phyloP scores from a whole-genome alignment of 1,140 invertebrate genomes.

The Limonius californicus region DNA sequence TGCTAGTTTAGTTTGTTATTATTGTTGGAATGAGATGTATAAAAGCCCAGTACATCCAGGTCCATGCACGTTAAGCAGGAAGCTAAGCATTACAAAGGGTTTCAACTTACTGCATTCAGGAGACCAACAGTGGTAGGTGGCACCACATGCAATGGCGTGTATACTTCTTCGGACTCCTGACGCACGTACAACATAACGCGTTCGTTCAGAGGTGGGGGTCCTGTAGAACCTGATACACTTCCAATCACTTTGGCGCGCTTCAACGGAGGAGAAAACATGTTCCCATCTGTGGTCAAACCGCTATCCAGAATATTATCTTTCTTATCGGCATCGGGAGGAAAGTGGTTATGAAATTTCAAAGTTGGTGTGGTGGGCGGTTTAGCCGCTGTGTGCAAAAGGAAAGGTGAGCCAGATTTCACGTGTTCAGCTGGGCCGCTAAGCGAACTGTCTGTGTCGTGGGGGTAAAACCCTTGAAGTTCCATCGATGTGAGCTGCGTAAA shows the following conservation, averaged over 20 bases:
- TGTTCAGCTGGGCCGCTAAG: slow-evolving; percentile 49
- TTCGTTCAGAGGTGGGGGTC: slow-evolving; percentile 68
- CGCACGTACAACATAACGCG: slow-evolving; percentile 95
- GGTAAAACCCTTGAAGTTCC: slow-evolving; percentile 80
- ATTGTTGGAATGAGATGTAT: slow-evolving; percentile 30
- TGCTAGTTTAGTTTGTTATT: slow-evolving; percentile 37
- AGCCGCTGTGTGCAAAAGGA: slow-evolving; percentile 66
- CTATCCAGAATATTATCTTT: slow-evolving; percentile 55
- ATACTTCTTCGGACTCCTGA: slow-evolving; percentile 92
- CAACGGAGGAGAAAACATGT: slow-evolving; percentile 56
- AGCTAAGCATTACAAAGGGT: slow-evolving; percentile 46
- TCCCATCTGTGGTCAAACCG: slow-evolving; percentile 47
- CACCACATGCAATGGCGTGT: slow-evolving; percentile 92
- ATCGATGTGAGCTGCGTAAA: slow-evolving; percentile 60
- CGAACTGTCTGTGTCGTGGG: slow-evolving; percentile 57
- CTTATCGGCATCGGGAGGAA: slow-evolving; percentile 75
- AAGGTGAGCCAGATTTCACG: slow-evolving; percentile 71
- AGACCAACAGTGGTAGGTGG: slow-evolving; percentile 89
- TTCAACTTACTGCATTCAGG: slow-evolving; percentile 85
- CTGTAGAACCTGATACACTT: slow-evolving; percentile 34
- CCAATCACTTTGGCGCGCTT: slow-evolving; percentile 62
- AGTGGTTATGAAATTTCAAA: slow-evolving; percentile 87
- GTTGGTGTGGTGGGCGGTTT: slow-evolving; percentile 70
- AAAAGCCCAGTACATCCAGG: slow-evolving; percentile 49
- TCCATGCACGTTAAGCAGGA: slow-evolving; percentile 55